Percentiles rank a stretch among this genome's conserved stretches.
Conservation (phyloP, 2,888 invertebrate species). For the Exephanes ischioxanthus region DNA sequence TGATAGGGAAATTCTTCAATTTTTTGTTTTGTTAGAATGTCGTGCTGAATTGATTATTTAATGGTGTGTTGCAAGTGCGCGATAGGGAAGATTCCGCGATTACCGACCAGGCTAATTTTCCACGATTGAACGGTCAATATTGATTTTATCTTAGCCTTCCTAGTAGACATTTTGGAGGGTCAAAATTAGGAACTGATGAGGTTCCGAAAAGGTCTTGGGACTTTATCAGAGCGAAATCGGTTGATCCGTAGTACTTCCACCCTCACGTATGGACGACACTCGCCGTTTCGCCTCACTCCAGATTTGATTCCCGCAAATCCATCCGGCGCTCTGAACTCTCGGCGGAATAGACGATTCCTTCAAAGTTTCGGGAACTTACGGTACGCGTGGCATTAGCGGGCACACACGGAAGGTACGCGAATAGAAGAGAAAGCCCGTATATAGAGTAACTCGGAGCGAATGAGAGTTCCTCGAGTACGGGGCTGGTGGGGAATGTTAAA, state of each 20-base stretch:
- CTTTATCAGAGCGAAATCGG: conserved; percentile 36
- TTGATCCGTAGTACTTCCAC: conserved; percentile 31
- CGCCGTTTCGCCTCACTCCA: conserved; percentile 26
- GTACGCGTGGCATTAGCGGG: conserved; percentile 11
- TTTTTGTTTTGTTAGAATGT: neutral
- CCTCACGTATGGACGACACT: conserved; percentile 26
- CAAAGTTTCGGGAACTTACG: conserved; percentile 58
- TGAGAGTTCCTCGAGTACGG: conserved; percentile 36
- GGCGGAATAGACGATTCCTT: conserved; percentile 17
- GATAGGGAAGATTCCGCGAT: neutral
- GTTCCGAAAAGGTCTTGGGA: neutral
- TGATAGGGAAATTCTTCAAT: neutral
- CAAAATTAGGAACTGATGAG: neutral
- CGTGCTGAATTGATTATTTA: neutral
- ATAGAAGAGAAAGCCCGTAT: conserved; percentile 49
- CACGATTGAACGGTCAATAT: neutral
- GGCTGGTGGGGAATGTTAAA: conserved; percentile 11
- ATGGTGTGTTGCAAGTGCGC: neutral
- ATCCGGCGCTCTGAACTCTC: conserved; percentile 48
- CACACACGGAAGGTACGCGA: conserved; percentile 46
- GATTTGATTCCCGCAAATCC: conserved; percentile 59
- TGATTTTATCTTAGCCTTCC: no score
- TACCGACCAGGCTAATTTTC: neutral
- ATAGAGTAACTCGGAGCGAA: conserved; percentile 19
- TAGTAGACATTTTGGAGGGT: neutral